Conservation (phyloP, 1,140 invertebrate genomes). For the Teleogryllus occipitalis region DNA sequence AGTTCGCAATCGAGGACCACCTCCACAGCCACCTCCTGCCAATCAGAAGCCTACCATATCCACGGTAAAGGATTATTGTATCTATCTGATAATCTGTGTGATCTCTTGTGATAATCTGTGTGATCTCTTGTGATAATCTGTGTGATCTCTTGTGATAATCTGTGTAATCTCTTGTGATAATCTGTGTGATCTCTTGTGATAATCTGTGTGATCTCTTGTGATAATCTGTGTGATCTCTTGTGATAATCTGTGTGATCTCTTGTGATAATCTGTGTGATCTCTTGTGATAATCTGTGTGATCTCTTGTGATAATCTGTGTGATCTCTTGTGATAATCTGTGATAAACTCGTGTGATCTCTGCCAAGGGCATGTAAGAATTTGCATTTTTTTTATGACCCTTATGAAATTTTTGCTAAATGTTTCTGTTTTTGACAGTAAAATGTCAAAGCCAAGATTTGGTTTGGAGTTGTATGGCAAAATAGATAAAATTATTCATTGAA, state of each 20-base stretch:
- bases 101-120: neutral
- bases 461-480: too few species aligned
- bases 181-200: neutral
- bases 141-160: too few species aligned
- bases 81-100: neutral
- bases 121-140: neutral
- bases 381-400: too few species aligned
- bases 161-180: too few species aligned
- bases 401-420: too few species aligned
- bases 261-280: neutral
- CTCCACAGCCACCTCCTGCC: constrained; percentile 43
- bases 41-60: constrained; percentile 41
- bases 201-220: neutral
- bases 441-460: too few species aligned
- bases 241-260: neutral
- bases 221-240: neutral
- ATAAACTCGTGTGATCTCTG: too few species aligned
- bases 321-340: too few species aligned
- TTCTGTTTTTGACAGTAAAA: too few species aligned
- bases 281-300: neutral
- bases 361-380: too few species aligned
- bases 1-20: constrained; percentile 39
- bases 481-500: too few species aligned
- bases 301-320: neutral
- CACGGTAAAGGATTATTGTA: constrained; percentile 1